Base-by-base conservation (phyloP, 2,888 invertebrate species). In the Nowickia ferox region DNA sequence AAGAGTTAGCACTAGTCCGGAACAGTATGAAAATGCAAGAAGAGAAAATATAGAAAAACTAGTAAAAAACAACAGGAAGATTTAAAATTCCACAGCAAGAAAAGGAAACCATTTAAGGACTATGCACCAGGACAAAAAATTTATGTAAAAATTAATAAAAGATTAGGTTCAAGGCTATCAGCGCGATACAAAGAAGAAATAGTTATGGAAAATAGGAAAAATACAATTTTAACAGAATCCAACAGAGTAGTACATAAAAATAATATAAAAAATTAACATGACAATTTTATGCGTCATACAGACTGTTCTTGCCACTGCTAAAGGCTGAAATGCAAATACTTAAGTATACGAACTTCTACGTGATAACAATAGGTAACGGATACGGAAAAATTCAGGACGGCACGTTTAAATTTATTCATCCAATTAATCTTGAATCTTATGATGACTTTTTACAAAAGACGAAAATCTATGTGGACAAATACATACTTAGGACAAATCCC, bases 141-240 rank as follows among this genome's bases (percentile, higher is more conserved):
- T n/a, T n/a, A n/a, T n/a, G n/a, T n/a, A n/a, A n/a, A n/a, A n/a
- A n/a, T n/a, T n/a, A n/a, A n/a, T n/a, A n/a, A n/a, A n/a, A n/a
- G n/a, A n/a, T n/a, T n/a, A 57, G 78, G 78, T 8, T 51, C 72
- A 11, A 78, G 74, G 61, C 30, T 77, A n/a, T 44, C n/a, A 65
- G 40, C 8, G 40, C 11, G 69, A 6, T 55, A 69, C 22, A 69
- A 69, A 15, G 42, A 69, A n/a, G 42, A 68, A 53, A 38, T 51
- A n/a, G 53, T 74, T 9, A 13, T 15, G 5, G 48, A 74, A 74
- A 44, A 74, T 38, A 74, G 9, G 10, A 57, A 17, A 13, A 57
- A 15, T 40, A 59, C 44, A 10, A 9, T 61, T 6, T 1, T 74
- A 40, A 61, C 59, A 15, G 74, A 59, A 59, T 59, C 42, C n/a